A percentile compares a stretch with the other conserved stretches of the same genome.
These are phyloP conservation scores for Artibeus jamaicensis DNA, from an alignment of 2,797 vertebrate species.

Conservation along the genomic window DNA sequence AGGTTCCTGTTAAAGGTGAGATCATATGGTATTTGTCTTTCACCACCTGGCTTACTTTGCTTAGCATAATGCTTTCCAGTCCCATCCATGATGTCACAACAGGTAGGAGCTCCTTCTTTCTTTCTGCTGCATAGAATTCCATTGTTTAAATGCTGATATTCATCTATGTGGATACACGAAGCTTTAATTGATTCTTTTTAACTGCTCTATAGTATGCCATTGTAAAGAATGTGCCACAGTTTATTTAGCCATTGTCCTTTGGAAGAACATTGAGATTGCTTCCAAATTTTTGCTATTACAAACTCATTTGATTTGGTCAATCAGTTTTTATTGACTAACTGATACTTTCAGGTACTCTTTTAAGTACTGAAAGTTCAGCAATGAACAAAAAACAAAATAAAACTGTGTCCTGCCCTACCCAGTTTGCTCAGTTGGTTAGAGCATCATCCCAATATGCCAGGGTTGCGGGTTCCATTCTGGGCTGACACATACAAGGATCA, in stretches of 20 bases:
- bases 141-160: neutral
- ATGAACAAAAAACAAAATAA: neutral
- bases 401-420: neutral
- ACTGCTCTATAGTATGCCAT: neutral
- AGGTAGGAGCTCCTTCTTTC: too few relatives aligned
- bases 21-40: too few relatives aligned
- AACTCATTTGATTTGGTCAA: conserved; percentile 1
- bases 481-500: too few relatives aligned
- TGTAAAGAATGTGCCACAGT: neutral
- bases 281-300: neutral
- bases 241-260: neutral
- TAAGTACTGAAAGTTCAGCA: neutral
- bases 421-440: neutral
- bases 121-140: too few relatives aligned
- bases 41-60: too few relatives aligned
- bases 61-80: too few relatives aligned
- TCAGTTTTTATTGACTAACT: neutral
- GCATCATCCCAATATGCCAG: too few relatives aligned
- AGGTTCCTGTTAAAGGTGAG: too few relatives aligned
- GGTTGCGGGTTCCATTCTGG: too few relatives aligned
- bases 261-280: neutral
- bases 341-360: neutral
- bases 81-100: too few relatives aligned
- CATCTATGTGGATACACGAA: neutral
- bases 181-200: neutral